These are phyloP conservation scores for Echiichthys vipera DNA, from an alignment of 2,797 vertebrate species.

Conservation along the genomic window DNA sequence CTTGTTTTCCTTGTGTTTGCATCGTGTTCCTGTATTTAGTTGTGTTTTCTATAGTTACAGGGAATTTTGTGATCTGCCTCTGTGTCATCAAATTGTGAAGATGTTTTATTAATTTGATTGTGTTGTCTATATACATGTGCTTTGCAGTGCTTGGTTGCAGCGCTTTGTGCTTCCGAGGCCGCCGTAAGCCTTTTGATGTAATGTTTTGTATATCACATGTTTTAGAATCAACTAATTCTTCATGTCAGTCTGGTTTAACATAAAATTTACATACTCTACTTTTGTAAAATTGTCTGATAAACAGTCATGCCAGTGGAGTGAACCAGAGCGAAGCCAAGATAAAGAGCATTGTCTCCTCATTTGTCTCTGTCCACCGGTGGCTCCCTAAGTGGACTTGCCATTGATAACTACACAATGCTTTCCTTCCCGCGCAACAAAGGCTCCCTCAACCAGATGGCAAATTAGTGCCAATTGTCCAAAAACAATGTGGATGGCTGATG, in stretches of 20 bases:
- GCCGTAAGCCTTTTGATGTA: background rate
- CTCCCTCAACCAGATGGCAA: slow-evolving; percentile 85
- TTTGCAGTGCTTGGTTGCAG: background rate
- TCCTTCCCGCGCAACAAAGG: slow-evolving; percentile 72
- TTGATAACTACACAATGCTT: slow-evolving; percentile 80
- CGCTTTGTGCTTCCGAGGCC: background rate
- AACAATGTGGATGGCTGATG: slow-evolving; percentile 82
- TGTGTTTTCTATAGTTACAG: background rate
- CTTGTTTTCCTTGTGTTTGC: no score
- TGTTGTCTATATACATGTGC: background rate
- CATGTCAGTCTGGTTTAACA: slow-evolving; percentile 3
- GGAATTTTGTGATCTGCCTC: background rate
- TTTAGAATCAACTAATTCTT: slow-evolving; percentile 4
- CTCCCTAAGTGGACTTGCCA: slow-evolving; percentile 77
- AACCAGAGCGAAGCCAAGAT: slow-evolving; percentile 67
- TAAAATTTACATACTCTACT: slow-evolving; percentile 24
- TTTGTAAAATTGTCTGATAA: slow-evolving; percentile 45
- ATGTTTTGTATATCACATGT: background rate
- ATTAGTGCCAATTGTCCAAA: slow-evolving; percentile 86
- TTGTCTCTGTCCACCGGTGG: slow-evolving; percentile 69
- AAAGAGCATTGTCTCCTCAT: slow-evolving; percentile 71
- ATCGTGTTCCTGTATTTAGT: no score
- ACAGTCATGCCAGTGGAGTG: slow-evolving; percentile 53
- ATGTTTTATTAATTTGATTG: background rate
- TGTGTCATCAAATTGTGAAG: background rate